Conservation (phyloP, 2,113 vertebrate species). For the Microtus richardsoni region DNA sequence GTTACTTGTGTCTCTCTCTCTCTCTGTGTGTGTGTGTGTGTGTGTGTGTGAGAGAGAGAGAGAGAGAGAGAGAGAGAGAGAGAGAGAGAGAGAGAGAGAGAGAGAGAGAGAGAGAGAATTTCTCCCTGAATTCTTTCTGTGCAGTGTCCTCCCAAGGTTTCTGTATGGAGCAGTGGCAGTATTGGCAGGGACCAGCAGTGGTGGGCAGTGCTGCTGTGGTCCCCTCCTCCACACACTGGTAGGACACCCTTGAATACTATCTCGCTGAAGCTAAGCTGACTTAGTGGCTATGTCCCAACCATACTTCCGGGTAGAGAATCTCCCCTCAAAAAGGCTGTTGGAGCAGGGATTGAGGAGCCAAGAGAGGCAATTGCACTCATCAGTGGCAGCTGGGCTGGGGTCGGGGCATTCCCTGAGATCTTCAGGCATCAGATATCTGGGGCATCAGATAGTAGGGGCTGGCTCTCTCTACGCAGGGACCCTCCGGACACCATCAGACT, state of each 20-base stretch:
- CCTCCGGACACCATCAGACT: background rate
- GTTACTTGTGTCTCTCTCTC: too few species aligned
- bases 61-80: background rate
- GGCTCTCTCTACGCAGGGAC: background rate
- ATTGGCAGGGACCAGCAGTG: accelerated
- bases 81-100: background rate
- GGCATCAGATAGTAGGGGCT: background rate
- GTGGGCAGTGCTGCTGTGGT: background rate
- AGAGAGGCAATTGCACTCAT: background rate
- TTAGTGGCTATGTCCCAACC: background rate
- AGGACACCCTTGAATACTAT: too few species aligned
- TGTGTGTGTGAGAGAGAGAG: background rate
- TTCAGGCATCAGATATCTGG: background rate
- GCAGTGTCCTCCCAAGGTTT: too few species aligned
- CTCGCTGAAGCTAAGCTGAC: background rate
- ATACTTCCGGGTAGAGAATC: background rate
- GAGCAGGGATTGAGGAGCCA: background rate
- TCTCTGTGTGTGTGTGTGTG: background rate
- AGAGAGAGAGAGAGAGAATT: background rate
- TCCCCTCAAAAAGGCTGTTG: background rate
- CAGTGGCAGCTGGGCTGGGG: too few species aligned
- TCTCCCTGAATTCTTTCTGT: too few species aligned
- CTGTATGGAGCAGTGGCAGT: background rate
- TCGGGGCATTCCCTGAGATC: background rate
- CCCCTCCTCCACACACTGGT: background rate